A percentile compares a stretch with the other conserved stretches of the same genome.
Conservation (phyloP, 2,797 vertebrate genomes). For the Gymnopithys bicolor region DNA sequence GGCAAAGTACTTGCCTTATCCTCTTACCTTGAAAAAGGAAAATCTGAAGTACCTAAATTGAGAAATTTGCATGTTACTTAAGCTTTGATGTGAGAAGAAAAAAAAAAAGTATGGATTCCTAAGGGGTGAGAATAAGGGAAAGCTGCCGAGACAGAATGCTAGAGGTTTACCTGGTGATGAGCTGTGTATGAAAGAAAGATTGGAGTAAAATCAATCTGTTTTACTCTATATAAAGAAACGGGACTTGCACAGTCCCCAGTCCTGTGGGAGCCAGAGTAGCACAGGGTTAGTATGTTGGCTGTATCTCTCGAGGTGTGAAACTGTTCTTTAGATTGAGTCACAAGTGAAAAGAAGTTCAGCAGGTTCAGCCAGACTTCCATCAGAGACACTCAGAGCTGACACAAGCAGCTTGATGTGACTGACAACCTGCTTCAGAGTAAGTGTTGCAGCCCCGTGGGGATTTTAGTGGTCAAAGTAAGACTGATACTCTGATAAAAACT, state of each 20-base stretch:
- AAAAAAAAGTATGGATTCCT: background rate
- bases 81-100: background rate
- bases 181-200: background rate
- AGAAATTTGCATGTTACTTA: background rate
- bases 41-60: background rate
- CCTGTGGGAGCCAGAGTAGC: background rate
- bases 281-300: background rate
- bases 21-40: background rate
- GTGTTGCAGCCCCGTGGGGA: background rate
- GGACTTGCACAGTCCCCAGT: background rate
- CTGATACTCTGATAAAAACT: background rate
- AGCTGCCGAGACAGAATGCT: background rate
- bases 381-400: background rate
- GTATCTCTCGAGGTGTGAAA: background rate
- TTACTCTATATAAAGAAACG: background rate
- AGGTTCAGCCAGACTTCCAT: constrained; percentile 9
- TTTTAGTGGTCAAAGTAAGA: constrained; percentile 9
- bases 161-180: background rate
- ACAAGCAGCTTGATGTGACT: background rate
- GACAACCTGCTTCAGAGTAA: background rate
- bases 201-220: background rate
- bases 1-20: background rate
- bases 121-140: background rate
- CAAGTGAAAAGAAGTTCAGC: constrained; percentile 31
- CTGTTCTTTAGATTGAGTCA: constrained; percentile 10